Conservation (phyloP, 2,797 vertebrate genomes). For the Paguma larvata region DNA sequence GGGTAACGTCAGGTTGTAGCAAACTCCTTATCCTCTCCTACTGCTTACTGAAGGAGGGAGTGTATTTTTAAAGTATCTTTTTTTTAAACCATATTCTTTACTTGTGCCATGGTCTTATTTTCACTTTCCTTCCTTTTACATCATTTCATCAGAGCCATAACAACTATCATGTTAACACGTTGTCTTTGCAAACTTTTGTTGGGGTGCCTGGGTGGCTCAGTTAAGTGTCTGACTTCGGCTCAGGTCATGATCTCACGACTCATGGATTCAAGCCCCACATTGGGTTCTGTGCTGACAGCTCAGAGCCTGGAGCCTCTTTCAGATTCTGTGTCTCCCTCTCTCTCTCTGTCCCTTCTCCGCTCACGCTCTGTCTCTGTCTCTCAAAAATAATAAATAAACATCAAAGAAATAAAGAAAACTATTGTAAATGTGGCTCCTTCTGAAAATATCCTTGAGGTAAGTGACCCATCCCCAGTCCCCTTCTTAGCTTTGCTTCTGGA, state of each 20-base stretch:
- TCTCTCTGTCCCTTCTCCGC: too few species aligned
- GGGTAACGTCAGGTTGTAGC: not conserved
- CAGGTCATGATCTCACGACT: too few species aligned
- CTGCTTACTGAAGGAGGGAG: not conserved
- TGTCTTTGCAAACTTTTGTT: not conserved
- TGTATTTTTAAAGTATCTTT: not conserved
- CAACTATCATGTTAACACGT: not conserved
- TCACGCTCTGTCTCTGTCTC: too few species aligned
- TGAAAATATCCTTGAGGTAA: not conserved
- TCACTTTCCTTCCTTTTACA: not conserved
- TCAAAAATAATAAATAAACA: too few species aligned
- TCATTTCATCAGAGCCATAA: not conserved
- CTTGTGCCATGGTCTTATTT: not conserved
- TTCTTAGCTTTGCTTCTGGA: conserved; percentile 14
- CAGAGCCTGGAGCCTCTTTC: too few species aligned
- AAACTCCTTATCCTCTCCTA: not conserved
- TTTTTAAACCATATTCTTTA: not conserved
- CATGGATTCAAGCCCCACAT: too few species aligned
- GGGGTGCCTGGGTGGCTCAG: too few species aligned
- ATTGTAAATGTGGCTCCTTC: not conserved
- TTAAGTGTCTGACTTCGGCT: too few species aligned
- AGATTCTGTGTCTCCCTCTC: too few species aligned
- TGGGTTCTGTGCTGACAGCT: too few species aligned
- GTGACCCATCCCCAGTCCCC: not conserved
- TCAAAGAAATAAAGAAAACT: too few species aligned